These are phyloP conservation scores for Keiferia lycopersicella DNA, from an alignment of 2,888 invertebrate species.

Conservation along the genomic window DNA sequence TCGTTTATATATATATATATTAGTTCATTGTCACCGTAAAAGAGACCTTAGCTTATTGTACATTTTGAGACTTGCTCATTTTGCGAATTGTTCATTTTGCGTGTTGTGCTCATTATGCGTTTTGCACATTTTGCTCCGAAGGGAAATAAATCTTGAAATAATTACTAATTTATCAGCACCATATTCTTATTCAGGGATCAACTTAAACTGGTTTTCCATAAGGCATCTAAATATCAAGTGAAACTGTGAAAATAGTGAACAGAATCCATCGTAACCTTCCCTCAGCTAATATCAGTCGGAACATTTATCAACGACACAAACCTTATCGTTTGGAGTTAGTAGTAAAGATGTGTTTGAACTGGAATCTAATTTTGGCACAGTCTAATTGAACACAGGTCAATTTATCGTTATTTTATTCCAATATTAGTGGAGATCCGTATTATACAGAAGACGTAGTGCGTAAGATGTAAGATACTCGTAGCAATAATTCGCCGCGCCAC, in stretches of 20 bases:
- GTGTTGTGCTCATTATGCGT: no score
- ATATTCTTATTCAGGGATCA: not conserved
- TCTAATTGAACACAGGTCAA: not conserved
- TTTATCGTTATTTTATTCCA: not conserved
- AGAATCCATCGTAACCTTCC: not conserved
- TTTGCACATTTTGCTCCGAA: no score
- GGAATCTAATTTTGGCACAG: not conserved
- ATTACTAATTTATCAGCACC: no score
- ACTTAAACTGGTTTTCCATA: not conserved
- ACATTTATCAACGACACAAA: conserved; percentile 9
- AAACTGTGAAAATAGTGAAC: not conserved
- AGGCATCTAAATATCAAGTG: not conserved
- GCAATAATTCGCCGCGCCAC: no score
- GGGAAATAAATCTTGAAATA: no score
- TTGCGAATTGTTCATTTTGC: no score
- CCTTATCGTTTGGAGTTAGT: conserved; percentile 1
- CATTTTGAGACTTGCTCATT: no score
- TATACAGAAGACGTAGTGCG: no score
- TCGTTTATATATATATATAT: no score
- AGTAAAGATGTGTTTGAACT: not conserved
- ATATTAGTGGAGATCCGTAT: not conserved
- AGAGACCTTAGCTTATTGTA: no score
- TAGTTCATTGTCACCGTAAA: no score
- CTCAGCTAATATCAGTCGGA: not conserved
- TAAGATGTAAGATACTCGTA: no score